Percentiles rank a stretch among this genome's conserved stretches.
Conservation (phyloP, 2,888 invertebrate species). For the Pelosia muscerda region DNA sequence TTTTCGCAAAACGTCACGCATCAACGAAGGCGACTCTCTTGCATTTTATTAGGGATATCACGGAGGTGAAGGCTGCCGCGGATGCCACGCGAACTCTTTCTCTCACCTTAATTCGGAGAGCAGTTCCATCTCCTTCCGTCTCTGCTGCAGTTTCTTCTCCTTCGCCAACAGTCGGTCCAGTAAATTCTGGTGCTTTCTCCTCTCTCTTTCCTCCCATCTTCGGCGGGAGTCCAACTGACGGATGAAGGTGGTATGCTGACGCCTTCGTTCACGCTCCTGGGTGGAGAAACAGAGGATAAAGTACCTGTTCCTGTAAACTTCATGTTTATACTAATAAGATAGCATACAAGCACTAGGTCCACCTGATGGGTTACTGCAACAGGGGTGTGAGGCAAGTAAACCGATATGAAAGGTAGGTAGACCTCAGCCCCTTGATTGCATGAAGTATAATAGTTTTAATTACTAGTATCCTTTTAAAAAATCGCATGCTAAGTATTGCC, state of each 20-base stretch:
- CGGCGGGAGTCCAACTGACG: conserved; percentile 95
- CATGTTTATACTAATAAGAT: not conserved
- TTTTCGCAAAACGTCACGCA: too few relatives aligned
- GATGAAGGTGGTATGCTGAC: conserved; percentile 96
- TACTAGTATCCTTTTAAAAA: too few relatives aligned
- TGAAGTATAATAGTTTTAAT: too few relatives aligned
- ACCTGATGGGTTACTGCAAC: not conserved
- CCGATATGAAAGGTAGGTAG: too few relatives aligned
- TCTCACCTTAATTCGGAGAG: conserved; percentile 88
- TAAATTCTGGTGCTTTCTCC: conserved; percentile 91
- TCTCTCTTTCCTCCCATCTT: conserved; percentile 94
- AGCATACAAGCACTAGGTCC: not conserved
- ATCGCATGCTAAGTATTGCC: too few relatives aligned
- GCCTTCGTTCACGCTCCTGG: conserved; percentile 94
- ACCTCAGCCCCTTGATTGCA: too few relatives aligned
- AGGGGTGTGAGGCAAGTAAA: not conserved
- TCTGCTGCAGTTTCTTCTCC: conserved; percentile 93
- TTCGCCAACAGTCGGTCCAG: conserved; percentile 94
- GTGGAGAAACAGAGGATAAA: not conserved
- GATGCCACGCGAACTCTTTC: not conserved
- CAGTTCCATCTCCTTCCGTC: conserved; percentile 90
- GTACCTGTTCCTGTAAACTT: too few relatives aligned
- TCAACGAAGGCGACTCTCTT: too few relatives aligned
- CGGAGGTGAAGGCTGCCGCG: too few relatives aligned
- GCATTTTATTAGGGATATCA: too few relatives aligned